Base-by-base conservation (phyloP, 2,797 vertebrate genomes). In the Sebastes oblongus region DNA sequence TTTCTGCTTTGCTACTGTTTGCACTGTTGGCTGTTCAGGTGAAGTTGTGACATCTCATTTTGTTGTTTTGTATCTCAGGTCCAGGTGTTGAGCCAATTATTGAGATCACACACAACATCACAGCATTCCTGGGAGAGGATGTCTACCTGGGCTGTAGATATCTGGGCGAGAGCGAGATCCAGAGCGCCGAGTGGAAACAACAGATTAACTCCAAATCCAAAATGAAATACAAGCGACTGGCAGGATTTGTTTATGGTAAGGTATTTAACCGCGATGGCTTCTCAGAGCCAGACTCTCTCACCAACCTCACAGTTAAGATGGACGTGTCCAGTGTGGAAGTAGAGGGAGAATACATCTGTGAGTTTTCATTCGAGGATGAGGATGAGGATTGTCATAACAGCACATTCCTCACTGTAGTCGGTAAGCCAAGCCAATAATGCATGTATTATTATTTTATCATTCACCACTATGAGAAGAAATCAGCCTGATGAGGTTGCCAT, bases 231-330 rank as follows among this genome's bases (percentile, higher is more conserved):
- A 94, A 58, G 65, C 55, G 61, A 27, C 71, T 95, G 80, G 86
- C 85, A 1, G 91, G 91, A 6, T 92, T 89, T 81, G 1, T 0
- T 0, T 4, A 25, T 3, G 54, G 50, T 1, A 18, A 0, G 2
- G 1, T 60, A 0, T 93, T 86, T 13, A 30, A 2, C 3, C 70
- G 18, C 0, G 16, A 66, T 14, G 5, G 36, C 8, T 90, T 95
- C 75, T 90, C 87, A 8, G 0, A 5, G 1, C 95, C 95, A 0
- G 86, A 55, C 4, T 96, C 95, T 12, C 2, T 16, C 62, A 92
- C 84, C 81, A 96, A 96, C 90, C 93, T 96, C 80, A 95, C 95
- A 0, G 89, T 95, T 27, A 86, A 42, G 76, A 81, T 94, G 86
- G 85, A 0, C 1, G 82, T 96, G 22, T 78, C 79, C 60, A 85